phyloP scores from a whole-genome alignment of 2,113 vertebrate species.

The Daphoenositta chrysoptera region DNA sequence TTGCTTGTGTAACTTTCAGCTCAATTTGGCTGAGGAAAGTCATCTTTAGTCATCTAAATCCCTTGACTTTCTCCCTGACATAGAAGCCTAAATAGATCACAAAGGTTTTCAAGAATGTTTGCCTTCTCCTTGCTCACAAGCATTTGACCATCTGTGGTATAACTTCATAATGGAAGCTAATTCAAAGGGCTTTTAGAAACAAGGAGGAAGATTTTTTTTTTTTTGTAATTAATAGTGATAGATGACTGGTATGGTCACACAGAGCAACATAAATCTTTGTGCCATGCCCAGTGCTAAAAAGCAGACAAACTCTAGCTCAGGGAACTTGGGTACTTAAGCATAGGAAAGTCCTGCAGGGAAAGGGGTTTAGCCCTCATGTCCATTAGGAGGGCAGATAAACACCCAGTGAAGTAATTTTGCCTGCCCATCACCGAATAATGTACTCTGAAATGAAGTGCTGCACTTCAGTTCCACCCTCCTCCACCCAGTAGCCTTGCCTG shows the following conservation, averaged over 20 bases:
- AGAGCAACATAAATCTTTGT: constrained; percentile 61
- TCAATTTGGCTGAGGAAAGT: background rate
- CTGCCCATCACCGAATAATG: background rate
- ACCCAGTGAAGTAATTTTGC: constrained; percentile 27
- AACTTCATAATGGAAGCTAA: constrained; percentile 67
- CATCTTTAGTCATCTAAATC: background rate
- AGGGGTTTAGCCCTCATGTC: constrained; percentile 16
- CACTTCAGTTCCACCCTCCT: background rate
- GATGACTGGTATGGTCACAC: constrained; percentile 62
- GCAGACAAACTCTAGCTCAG: constrained; percentile 31
- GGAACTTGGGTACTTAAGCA: background rate
- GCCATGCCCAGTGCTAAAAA: constrained; percentile 24
- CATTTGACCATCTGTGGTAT: constrained; percentile 36
- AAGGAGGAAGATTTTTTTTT: constrained; percentile 70
- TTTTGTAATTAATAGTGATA: constrained; percentile 70
- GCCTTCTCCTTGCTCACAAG: constrained; percentile 13
- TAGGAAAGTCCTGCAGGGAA: background rate
- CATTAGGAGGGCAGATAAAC: constrained; percentile 16
- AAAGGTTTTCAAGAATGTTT: background rate
- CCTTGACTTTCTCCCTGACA: background rate
- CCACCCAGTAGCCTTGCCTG: background rate
- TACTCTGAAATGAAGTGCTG: background rate
- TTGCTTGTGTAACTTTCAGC: background rate
- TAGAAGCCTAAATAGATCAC: background rate
- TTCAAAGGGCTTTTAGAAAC: constrained; percentile 70